Conservation (phyloP, 2,888 invertebrate species). For the Athalia cordata region DNA sequence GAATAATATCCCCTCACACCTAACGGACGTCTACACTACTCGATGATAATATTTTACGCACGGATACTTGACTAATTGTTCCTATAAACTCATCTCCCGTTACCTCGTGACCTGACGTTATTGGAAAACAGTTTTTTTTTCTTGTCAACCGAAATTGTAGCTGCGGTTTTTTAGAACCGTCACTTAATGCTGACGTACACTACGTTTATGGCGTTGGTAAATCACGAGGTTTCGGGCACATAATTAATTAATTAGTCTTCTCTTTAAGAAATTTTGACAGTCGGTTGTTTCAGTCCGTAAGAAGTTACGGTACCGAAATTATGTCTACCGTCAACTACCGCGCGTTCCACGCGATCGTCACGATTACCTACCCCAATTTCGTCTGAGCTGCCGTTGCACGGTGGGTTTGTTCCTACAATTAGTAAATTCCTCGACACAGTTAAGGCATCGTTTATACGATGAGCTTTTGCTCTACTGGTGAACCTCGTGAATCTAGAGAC, state of each 20-base stretch:
- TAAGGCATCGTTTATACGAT: slow-evolving; percentile 9
- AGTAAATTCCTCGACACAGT: slow-evolving; percentile 33
- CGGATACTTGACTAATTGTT: background rate
- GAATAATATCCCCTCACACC: slow-evolving; percentile 20
- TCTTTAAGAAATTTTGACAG: too few species aligned
- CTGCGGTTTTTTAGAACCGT: too few species aligned
- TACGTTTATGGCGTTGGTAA: too few species aligned
- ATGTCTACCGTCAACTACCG: background rate
- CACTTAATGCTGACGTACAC: too few species aligned
- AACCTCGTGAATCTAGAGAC: slow-evolving; percentile 21
- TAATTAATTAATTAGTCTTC: too few species aligned
- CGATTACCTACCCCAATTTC: slow-evolving; percentile 24
- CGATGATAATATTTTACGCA: background rate
- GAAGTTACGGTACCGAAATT: background rate
- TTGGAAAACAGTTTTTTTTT: too few species aligned
- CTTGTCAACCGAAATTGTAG: too few species aligned
- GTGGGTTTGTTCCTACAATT: slow-evolving; percentile 17
- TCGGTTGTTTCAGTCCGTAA: too few species aligned
- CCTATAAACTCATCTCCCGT: too few species aligned
- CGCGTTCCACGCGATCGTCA: background rate
- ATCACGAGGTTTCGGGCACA: too few species aligned
- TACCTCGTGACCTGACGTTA: too few species aligned
- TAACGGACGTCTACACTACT: background rate
- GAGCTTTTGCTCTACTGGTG: slow-evolving; percentile 3
- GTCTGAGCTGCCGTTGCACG: background rate